These are phyloP conservation scores for Cryptus armator DNA, from an alignment of 2,888 invertebrate species.

Conservation along the genomic window DNA sequence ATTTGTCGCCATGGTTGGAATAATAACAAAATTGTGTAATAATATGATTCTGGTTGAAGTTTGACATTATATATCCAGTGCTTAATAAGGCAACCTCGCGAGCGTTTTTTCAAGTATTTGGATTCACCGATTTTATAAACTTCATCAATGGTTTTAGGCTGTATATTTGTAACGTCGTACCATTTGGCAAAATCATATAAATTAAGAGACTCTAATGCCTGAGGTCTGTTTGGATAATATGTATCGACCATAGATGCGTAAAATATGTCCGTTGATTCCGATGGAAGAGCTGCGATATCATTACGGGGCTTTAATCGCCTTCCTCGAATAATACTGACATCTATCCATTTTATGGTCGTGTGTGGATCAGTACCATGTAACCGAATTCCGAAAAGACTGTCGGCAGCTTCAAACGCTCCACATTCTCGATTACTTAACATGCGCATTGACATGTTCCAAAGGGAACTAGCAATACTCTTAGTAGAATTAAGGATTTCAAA, in stretches of 20 bases:
- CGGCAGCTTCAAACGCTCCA: not conserved
- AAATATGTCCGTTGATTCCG: too few species aligned
- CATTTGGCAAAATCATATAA: not conserved
- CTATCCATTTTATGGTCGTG: too few species aligned
- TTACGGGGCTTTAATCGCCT: too few species aligned
- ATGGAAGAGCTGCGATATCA: too few species aligned
- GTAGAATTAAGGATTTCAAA: not conserved
- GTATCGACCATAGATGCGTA: not conserved
- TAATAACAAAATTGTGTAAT: slow-evolving; percentile 49
- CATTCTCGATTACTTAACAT: not conserved
- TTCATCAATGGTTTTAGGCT: too few species aligned
- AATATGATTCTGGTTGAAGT: slow-evolving; percentile 50
- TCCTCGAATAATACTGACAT: too few species aligned
- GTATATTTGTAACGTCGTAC: not conserved
- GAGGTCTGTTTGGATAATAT: not conserved
- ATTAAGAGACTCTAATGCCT: not conserved
- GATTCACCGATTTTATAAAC: not conserved
- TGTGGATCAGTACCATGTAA: not conserved
- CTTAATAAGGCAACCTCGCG: slow-evolving; percentile 28
- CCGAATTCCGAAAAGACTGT: slow-evolving; percentile 1
- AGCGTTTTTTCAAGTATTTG: slow-evolving; percentile 24
- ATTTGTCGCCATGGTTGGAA: slow-evolving; percentile 53
- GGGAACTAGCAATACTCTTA: too few species aligned
- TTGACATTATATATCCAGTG: slow-evolving; percentile 24
- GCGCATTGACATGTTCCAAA: not conserved